Percentiles rank a stretch among this genome's conserved stretches.
Conservation (phyloP, 2,888 invertebrate genomes). For the Palloptera scutellata region DNA sequence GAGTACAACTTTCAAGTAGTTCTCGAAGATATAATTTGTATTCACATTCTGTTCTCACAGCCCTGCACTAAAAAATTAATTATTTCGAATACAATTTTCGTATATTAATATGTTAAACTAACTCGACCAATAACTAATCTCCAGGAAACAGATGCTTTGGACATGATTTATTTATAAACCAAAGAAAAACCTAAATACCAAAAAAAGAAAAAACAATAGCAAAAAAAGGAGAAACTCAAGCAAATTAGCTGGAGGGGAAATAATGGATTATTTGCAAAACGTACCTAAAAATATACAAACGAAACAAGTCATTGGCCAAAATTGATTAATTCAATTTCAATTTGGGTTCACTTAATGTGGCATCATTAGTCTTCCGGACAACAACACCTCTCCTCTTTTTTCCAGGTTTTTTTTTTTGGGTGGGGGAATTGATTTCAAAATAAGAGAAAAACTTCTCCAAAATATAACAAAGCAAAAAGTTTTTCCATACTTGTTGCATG, state of each 20-base stretch:
- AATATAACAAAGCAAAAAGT: not conserved
- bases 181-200: not conserved
- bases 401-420: not conserved
- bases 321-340: slow-evolving; percentile 45
- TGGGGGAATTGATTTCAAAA: too few species aligned
- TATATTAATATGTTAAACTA: too few species aligned
- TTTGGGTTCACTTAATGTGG: slow-evolving; percentile 38
- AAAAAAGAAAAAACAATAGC: not conserved
- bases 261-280: not conserved
- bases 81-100: too few species aligned
- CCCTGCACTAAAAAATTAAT: too few species aligned
- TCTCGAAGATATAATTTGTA: too few species aligned
- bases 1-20: too few species aligned
- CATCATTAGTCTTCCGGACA: slow-evolving; percentile 40
- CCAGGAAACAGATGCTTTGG: not conserved
- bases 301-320: slow-evolving; percentile 17
- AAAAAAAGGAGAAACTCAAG: not conserved
- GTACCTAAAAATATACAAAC: not conserved
- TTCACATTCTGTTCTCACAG: too few species aligned
- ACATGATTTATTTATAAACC: slow-evolving; percentile 15
- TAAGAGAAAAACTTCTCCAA: slow-evolving; percentile 4
- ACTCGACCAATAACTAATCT: not conserved
- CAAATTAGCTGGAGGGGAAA: not conserved
- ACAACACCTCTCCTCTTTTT: not conserved
- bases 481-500: slow-evolving; percentile 28